A percentile compares a stretch with the other conserved stretches of the same genome.
phyloP scores from a whole-genome alignment of 2,797 vertebrate species.

The Percopsis omiscomaycus region DNA sequence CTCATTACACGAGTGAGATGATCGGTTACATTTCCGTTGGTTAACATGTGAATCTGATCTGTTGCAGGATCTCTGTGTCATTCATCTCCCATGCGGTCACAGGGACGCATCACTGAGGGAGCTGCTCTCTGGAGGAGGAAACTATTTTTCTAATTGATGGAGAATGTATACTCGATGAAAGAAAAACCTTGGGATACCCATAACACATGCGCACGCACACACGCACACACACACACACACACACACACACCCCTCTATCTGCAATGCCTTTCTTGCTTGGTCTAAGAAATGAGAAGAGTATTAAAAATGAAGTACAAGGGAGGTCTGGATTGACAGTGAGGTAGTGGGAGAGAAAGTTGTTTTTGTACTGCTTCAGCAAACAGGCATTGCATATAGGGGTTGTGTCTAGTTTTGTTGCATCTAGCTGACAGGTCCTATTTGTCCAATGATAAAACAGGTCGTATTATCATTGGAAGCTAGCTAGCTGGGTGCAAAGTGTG shows the following conservation, averaged over 20 bases:
- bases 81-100: conserved; percentile 33
- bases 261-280: conserved; percentile 40
- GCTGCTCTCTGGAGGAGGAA: conserved; percentile 56
- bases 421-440: not conserved
- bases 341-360: not conserved
- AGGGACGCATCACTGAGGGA: conserved; percentile 43
- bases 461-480: conserved; percentile 19
- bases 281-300: conserved; percentile 23
- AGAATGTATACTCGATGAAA: conserved; percentile 61
- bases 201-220: conserved; percentile 14
- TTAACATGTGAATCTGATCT: conserved; percentile 15
- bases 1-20: not conserved
- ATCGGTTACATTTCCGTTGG: not conserved
- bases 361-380: not conserved
- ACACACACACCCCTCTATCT: conserved; percentile 30
- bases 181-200: conserved; percentile 22
- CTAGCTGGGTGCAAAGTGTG: conserved; percentile 15
- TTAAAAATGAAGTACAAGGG: not conserved
- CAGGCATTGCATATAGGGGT: no score
- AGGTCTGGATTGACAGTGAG: not conserved
- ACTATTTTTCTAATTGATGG: conserved; percentile 62
- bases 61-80: conserved; percentile 55
- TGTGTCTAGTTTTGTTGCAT: conserved; percentile 2
- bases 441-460: no score
- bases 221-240: conserved; percentile 26